Evolutionary conservation across 2,113 vertebrate species (phyloP).

Genomic region (Numenius arquata): DNA sequence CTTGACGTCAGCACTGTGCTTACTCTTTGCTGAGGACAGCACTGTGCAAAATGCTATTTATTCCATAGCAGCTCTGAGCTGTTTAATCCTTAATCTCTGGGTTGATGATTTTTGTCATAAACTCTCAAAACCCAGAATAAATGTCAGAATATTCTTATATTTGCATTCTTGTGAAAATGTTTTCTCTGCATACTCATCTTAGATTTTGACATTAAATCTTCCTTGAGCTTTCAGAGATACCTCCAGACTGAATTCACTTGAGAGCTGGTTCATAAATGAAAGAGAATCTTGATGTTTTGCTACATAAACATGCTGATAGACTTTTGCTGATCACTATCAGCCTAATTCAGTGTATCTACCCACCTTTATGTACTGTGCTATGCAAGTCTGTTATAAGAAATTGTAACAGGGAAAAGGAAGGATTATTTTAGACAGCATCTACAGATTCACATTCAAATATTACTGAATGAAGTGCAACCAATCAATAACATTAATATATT

Average conservation of each 20-base stretch:
- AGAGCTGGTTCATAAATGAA: slow-evolving; percentile 38
- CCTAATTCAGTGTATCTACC: neutral
- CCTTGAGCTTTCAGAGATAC: slow-evolving; percentile 4
- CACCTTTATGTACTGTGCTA: neutral
- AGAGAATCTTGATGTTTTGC: slow-evolving; percentile 10
- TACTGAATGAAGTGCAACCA: neutral
- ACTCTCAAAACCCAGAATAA: slow-evolving; percentile 46
- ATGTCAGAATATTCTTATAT: slow-evolving; percentile 62
- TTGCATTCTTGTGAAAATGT: slow-evolving; percentile 38
- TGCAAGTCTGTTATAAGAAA: neutral
- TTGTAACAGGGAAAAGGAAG: neutral
- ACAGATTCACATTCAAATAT: neutral
- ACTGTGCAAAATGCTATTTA: slow-evolving; percentile 23
- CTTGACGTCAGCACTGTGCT: neutral
- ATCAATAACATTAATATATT: neutral
- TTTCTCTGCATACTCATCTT: neutral
- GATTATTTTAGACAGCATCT: neutral
- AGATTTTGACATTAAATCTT: slow-evolving; percentile 27
- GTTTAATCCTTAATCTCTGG: slow-evolving; percentile 58
- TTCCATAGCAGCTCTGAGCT: slow-evolving; percentile 1
- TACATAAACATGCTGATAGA: neutral
- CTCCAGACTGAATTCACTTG: slow-evolving; percentile 26
- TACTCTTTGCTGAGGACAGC: neutral
- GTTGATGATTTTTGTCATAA: slow-evolving; percentile 57
- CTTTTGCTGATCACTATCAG: neutral